Evolutionary conservation across 2,888 invertebrate species (phyloP).

Genomic region (Sceliomorpha sp.): DNA sequence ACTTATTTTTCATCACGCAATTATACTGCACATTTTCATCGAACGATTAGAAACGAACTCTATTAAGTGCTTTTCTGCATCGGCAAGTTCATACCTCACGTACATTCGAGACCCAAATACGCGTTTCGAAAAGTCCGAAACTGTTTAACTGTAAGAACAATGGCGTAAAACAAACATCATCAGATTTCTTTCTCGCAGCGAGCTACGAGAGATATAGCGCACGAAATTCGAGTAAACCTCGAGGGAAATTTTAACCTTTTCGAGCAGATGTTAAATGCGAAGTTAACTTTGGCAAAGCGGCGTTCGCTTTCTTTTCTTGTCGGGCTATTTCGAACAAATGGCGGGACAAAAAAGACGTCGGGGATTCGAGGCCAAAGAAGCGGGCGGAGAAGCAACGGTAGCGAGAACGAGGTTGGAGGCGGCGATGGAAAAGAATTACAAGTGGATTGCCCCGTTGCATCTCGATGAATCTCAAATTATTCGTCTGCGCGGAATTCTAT

Average conservation of each 20-base stretch:
- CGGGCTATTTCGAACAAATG: constrained; percentile 71
- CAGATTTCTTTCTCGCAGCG: constrained; percentile 61
- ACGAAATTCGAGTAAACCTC: constrained; percentile 71
- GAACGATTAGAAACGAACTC: too few species aligned
- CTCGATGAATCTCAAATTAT: constrained; percentile 78
- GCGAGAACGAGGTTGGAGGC: constrained; percentile 54
- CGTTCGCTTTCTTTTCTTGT: constrained; percentile 57
- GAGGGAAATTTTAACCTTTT: constrained; percentile 74
- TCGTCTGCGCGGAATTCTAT: constrained; percentile 61
- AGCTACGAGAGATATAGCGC: constrained; percentile 64
- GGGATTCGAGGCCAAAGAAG: constrained; percentile 50
- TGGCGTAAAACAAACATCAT: constrained; percentile 57
- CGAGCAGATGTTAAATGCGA: constrained; percentile 74
- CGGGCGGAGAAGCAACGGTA: constrained; percentile 25
- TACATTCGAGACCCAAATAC: too few species aligned
- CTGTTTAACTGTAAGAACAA: constrained; percentile 12
- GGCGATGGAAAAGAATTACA: constrained; percentile 76
- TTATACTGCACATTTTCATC: too few species aligned
- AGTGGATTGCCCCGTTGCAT: constrained; percentile 74
- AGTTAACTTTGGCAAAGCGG: constrained; percentile 70
- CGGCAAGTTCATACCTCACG: too few species aligned
- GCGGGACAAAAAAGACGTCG: constrained; percentile 66
- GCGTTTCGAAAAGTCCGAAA: constrained; percentile 16
- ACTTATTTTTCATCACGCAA: too few species aligned
- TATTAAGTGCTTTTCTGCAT: too few species aligned